These are phyloP conservation scores for Aegypius monachus DNA, from an alignment of 2,113 vertebrate species.

Conservation along the genomic window DNA sequence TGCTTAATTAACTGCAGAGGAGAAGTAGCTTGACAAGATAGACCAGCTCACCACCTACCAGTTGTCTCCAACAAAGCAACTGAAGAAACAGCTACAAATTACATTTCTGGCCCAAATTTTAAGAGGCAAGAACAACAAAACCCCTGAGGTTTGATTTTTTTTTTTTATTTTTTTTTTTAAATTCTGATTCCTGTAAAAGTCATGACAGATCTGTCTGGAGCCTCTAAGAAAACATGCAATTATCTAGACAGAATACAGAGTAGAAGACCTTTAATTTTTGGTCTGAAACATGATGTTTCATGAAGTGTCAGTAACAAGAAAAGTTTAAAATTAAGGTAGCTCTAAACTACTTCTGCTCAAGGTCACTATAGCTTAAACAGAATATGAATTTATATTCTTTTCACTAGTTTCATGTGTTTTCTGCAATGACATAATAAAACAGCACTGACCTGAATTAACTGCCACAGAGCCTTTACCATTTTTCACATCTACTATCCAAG, in stretches of 20 bases:
- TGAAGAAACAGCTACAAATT: background rate
- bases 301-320: background rate
- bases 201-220: background rate
- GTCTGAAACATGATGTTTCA: background rate
- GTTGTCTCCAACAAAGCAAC: background rate
- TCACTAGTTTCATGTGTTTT: background rate
- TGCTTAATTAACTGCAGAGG: background rate
- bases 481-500: conserved; percentile 93
- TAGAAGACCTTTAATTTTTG: background rate
- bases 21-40: background rate
- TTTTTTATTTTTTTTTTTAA: background rate
- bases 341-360: background rate
- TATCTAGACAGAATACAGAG: background rate
- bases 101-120: background rate
- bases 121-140: background rate
- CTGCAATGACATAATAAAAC: background rate
- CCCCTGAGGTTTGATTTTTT: background rate
- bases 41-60: background rate
- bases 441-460: conserved; percentile 81
- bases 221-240: background rate
- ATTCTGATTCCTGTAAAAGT: background rate
- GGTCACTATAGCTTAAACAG: background rate
- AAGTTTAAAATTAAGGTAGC: background rate
- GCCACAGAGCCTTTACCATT: conserved; percentile 86
- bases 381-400: background rate